Base-by-base conservation (phyloP, 2,888 invertebrate genomes). In the Phengaris alcon region DNA sequence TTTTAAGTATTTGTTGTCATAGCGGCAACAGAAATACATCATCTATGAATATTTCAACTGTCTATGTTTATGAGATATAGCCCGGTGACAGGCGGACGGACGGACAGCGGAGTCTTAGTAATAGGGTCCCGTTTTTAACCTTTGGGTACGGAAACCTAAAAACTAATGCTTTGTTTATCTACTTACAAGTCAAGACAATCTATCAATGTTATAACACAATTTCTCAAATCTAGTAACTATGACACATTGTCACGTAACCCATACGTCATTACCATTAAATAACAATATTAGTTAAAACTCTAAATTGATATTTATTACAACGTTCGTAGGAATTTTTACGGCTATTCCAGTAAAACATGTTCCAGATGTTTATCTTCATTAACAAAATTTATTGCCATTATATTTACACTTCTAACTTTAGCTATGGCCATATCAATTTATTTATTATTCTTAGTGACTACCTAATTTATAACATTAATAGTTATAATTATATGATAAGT, bases 391-490 rank as follows among this genome's bases (percentile, higher is more conserved):
- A 69, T 69, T 46, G 48, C 68, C 48, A 48, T 69, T 69, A 69
- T 69, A 69, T 69, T 69, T 48, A 69, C 48, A 69, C 46, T 69
- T 69, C 48, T 48, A 69, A 69, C 35, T 64, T 35, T 64, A 64
- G 64, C 35, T 64, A 35, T 64, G 64, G 64, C 64, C 35, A 64
- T 64, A 64, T 64, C 64, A 64, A 64, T 64, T 64, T 64, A 64
- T 64, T 64, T 64, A 44, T 64, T 64, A 64, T 64, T 35, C 35
- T 64, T 72, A n/a, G 69, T 68, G 78, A 79, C 81, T 81, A 68
- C 22, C 22, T 59, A 54, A 68, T 68, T 73, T 81, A 78, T 79
- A 76, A 77, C 77, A 77, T 75, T 74, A 72, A 68, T 84, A 81
- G 5, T 35, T 64, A 64, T 64, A 6, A 64, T 3, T 35, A 35